Base-by-base conservation (phyloP, 2,797 vertebrate genomes). In the Tinamus major region DNA sequence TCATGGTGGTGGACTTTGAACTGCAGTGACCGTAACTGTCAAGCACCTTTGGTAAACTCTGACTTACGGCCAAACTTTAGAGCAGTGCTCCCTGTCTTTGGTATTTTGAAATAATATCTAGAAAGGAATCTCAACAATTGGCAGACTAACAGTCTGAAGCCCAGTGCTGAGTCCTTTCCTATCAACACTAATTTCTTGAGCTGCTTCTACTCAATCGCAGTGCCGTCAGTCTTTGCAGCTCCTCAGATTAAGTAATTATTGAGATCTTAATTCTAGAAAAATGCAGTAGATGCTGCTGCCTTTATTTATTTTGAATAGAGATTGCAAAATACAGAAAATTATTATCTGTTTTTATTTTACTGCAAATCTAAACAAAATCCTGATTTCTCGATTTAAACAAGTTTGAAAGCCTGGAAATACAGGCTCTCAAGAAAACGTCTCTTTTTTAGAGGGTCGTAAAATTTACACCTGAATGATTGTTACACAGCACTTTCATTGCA, bases 21-120 rank as follows among this genome's bases (percentile, higher is more conserved):
- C 10, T 79, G 0, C 0, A 37, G 27, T 48, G 55, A 3, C n/a
- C 10, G 53, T 31, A 80, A 14, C 21, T 77, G 33, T 77, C 4
- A 0, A 13, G 29, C 6, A 44, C 4, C 10, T 86, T 84, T 58
- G 20, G 4, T 72, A 46, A 29, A 55, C 26, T 5, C 12, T 41
- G 44, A 90, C 29, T 14, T 72, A 23, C 70, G 33, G 86, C 53
- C 58, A 65, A 80, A 46, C 21, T 75, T 81, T 3, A 64, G 6
- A 88, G 11, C 11, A 61, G 24, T 83, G 18, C 8, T 70, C 39
- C 48, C 48, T 27, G 5, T 78, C 29, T 55, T 42, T 41, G 21
- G 3, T 39, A 17, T n/a, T 77, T 87, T 75, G 20, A 9, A 71
- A 78, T 81, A 62, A 51, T 4, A 14, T n/a, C 6, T 41, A 14